Conservation (phyloP, 2,113 vertebrate species). For the Herpailurus yagouaroundi region DNA sequence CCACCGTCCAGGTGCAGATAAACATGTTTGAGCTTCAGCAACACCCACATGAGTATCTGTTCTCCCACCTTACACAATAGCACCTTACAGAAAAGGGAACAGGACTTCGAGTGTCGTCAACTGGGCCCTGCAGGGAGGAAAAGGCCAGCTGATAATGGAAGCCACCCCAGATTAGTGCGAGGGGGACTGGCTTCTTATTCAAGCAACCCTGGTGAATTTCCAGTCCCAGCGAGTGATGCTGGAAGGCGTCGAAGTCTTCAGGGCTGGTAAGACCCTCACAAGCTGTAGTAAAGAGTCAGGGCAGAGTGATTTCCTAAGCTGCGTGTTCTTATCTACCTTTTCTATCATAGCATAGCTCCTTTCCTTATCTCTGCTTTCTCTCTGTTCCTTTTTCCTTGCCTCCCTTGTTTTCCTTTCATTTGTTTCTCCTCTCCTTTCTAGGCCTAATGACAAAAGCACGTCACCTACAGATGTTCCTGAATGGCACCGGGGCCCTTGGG, state of each 20-base stretch:
- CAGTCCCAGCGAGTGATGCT: rapidly evolving
- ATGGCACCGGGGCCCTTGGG: rapidly evolving
- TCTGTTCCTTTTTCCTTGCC: neutral
- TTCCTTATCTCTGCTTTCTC: neutral
- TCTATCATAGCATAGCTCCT: rapidly evolving
- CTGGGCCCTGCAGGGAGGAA: neutral
- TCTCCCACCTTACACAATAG: neutral
- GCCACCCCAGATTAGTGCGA: neutral
- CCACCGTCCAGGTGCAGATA: neutral
- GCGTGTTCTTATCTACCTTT: rapidly evolving
- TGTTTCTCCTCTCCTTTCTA: neutral
- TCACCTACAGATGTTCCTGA: neutral
- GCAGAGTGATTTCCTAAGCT: too few species aligned
- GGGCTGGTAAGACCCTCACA: neutral
- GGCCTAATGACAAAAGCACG: neutral
- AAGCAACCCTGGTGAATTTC: neutral
- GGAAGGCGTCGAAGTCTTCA: neutral
- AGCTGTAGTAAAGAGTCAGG: rapidly evolving
- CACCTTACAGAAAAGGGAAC: neutral
- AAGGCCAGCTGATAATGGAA: neutral
- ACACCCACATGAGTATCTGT: neutral
- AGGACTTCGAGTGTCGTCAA: neutral
- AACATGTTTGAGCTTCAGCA: neutral
- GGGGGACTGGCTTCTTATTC: neutral
- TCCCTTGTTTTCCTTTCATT: neutral